Conservation (phyloP, 2,113 vertebrate species). For the Salvelinus sp. region DNA sequence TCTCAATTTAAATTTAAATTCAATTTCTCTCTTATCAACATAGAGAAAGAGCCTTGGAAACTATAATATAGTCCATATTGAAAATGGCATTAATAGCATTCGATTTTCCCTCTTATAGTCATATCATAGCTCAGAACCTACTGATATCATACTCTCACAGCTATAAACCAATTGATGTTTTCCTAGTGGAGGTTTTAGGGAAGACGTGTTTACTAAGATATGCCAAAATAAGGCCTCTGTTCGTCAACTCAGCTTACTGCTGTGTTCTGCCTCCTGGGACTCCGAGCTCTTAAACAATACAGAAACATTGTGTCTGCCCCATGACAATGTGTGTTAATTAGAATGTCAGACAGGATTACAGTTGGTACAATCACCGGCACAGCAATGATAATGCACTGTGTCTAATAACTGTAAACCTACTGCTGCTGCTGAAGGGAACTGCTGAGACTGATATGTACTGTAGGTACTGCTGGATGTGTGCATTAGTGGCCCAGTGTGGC, state of each 20-base stretch:
- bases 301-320: conserved; percentile 33
- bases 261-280: conserved; percentile 33
- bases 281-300: conserved; percentile 31
- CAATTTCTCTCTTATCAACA: not conserved
- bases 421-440: conserved; percentile 23
- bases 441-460: conserved; percentile 3
- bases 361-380: conserved; percentile 42
- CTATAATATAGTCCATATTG: not conserved
- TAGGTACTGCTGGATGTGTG: not conserved
- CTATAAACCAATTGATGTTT: not conserved
- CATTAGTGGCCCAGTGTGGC: not conserved
- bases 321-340: conserved; percentile 58
- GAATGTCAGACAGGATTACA: conserved; percentile 57
- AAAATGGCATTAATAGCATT: not conserved
- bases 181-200: not conserved
- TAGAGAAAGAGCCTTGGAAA: not conserved
- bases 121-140: not conserved
- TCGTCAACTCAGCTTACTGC: conserved; percentile 25
- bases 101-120: not conserved
- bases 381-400: conserved; percentile 37
- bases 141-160: not conserved
- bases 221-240: conserved; percentile 30
- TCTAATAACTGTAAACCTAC: conserved; percentile 40
- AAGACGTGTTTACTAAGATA: conserved; percentile 19
- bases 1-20: no score